phyloP scores from a whole-genome alignment of 2,113 vertebrate species.

The Melozone crissalis region DNA sequence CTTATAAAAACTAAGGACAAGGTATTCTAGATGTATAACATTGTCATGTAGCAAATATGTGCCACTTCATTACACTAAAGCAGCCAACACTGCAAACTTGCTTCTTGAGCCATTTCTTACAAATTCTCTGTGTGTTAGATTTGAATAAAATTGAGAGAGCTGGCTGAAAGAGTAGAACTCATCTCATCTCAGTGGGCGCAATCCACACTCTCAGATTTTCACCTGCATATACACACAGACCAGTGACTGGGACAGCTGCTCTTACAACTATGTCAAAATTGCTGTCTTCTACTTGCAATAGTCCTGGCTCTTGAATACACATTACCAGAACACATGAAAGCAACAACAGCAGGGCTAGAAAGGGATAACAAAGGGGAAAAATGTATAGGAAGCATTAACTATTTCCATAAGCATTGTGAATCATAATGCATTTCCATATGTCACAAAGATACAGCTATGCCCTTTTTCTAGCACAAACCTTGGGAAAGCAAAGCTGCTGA shows the following conservation, averaged over 20 bases:
- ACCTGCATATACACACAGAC: background rate
- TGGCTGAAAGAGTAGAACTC: background rate
- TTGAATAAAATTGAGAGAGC: background rate
- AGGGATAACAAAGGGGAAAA: background rate
- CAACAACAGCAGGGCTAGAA: background rate
- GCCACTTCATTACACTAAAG: background rate
- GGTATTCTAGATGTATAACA: background rate
- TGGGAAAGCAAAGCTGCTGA: conserved; percentile 8
- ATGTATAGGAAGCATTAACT: background rate
- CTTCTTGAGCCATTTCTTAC: background rate
- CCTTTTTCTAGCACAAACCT: conserved; percentile 12
- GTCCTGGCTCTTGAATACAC: background rate
- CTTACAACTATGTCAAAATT: background rate
- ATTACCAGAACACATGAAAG: background rate
- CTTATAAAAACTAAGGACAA: background rate
- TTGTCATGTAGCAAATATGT: background rate
- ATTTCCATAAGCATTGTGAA: background rate
- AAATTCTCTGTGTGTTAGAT: background rate
- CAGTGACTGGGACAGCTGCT: background rate
- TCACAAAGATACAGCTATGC: background rate
- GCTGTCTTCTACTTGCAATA: background rate
- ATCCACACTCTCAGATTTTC: background rate
- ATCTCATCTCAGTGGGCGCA: background rate
- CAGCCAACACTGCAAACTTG: background rate
- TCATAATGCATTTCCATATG: background rate